Evolutionary conservation across 2,888 invertebrate genomes (phyloP).

Genomic region (Parelbella ahira): DNA sequence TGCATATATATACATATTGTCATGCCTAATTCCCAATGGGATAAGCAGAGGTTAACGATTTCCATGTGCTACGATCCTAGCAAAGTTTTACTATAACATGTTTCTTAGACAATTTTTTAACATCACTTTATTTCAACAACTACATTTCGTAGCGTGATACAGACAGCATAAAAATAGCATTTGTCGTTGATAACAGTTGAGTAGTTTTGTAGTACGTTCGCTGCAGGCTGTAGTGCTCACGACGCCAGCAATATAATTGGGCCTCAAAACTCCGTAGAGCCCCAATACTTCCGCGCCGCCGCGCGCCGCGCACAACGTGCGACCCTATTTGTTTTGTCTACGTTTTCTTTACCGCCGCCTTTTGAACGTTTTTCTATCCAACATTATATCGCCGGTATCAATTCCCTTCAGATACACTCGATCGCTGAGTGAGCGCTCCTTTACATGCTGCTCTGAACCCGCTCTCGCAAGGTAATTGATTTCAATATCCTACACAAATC

Average conservation of each 20-base stretch:
- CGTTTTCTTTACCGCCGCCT: conserved; percentile 70
- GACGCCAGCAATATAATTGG: conserved; percentile 77
- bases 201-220: conserved; percentile 11
- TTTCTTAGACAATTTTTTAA: no score
- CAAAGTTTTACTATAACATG: no score
- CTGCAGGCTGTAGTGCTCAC: conserved; percentile 42
- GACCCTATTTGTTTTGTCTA: conserved; percentile 74
- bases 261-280: conserved; percentile 79
- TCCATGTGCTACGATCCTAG: no score
- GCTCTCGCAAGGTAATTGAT: conserved; percentile 32
- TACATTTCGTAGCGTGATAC: no score
- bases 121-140: no score
- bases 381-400: conserved; percentile 72
- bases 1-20: no score
- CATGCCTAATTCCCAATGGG: no score
- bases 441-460: conserved; percentile 32
- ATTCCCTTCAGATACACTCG: conserved; percentile 56
- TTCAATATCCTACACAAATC: conserved; percentile 26
- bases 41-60: no score
- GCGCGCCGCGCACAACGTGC: conserved; percentile 53
- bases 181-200: not conserved
- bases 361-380: conserved; percentile 68
- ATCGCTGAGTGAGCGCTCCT: conserved; percentile 42
- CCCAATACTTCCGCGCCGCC: conserved; percentile 77
- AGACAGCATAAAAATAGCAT: no score